Base-by-base conservation (phyloP, 2,888 invertebrate species). In the Tinea pellionella region DNA sequence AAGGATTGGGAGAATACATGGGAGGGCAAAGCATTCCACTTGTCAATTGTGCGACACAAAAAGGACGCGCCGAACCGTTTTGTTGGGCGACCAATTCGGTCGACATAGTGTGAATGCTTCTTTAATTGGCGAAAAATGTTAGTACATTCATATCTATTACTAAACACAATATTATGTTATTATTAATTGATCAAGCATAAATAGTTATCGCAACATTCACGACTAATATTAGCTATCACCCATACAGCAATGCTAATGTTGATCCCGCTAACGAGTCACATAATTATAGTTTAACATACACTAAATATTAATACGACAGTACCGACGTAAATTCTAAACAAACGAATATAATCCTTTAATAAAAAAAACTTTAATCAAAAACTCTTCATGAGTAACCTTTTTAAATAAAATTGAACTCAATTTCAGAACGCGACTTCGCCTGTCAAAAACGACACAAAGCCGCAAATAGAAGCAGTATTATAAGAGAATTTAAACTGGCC, bases 381-480 rank as follows among this genome's bases (percentile, higher is more conserved):
- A 75, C 72, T 80, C 79, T 82, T 77, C 76, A 82, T 24, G 80
- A 78, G 71, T 73, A 67, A 71, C 78, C 73, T 83, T 84, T 82
- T 84, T 79, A 79, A 71, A 77, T 81, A 77, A 78, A 83, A 85
- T 81, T 75, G 79, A 80, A 80, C 79, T 78, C 86, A 80, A 87
- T 86, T 87, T 85, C 82, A 86, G 81, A 80, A 80, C 85, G 84
- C 82, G 75, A 79, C 47, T 83, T 77, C 77, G 80, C 83, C 82
- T 85, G 87, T 87, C 87, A 87, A 75, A 77, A 62, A 67, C 78
- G 87, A 86, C 87, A 78, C 71, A 85, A 86, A 87, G 86, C 87
- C 74, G 75, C 77, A 77, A 83, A 83, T 78, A 75, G 80, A 71
- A 78, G 74, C 74, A 43, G 78, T 72, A 81, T 84, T 84, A 81